Conservation (phyloP, 2,113 vertebrate species). For the Lophura nycthemera region DNA sequence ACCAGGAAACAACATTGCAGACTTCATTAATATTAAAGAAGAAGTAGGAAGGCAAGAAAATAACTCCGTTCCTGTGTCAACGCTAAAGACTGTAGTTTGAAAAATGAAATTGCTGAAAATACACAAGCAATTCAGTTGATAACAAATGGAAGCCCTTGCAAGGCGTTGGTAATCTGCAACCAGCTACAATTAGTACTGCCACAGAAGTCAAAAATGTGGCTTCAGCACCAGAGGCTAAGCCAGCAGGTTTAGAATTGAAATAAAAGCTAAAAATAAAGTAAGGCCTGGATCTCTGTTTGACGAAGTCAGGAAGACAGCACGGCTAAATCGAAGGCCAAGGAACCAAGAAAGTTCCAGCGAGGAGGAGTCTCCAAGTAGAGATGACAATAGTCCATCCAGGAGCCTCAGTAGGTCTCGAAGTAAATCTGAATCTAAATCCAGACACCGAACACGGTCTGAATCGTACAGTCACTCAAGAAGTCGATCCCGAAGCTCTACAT, state of each 20-base stretch:
- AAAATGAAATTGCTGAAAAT: slow-evolving; percentile 47
- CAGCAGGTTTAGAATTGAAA: slow-evolving; percentile 92
- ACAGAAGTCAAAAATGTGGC: slow-evolving; percentile 52
- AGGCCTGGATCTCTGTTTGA: slow-evolving; percentile 96
- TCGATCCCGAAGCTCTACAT: slow-evolving; percentile 87
- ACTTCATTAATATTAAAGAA: background rate
- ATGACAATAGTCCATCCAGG: slow-evolving; percentile 76
- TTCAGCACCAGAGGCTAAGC: slow-evolving; percentile 70
- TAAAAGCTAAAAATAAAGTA: slow-evolving; percentile 93
- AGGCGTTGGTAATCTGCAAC: slow-evolving; percentile 77
- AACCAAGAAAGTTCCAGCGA: slow-evolving; percentile 96
- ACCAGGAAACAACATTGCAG: background rate
- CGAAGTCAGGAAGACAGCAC: slow-evolving; percentile 94
- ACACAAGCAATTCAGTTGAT: slow-evolving; percentile 50
- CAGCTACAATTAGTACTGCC: background rate
- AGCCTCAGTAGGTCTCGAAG: slow-evolving; percentile 82
- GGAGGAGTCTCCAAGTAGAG: slow-evolving; percentile 84
- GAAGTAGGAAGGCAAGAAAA: background rate
- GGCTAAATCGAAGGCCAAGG: slow-evolving; percentile 92
- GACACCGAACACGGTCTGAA: slow-evolving; percentile 81
- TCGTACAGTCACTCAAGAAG: slow-evolving; percentile 91
- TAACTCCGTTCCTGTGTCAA: background rate
- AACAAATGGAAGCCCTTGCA: slow-evolving; percentile 95
- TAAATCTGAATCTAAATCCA: slow-evolving; percentile 87
- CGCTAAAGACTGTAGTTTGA: slow-evolving; percentile 54